phyloP scores from a whole-genome alignment of 2,113 vertebrate species.

The Cheilinus undulatus region DNA sequence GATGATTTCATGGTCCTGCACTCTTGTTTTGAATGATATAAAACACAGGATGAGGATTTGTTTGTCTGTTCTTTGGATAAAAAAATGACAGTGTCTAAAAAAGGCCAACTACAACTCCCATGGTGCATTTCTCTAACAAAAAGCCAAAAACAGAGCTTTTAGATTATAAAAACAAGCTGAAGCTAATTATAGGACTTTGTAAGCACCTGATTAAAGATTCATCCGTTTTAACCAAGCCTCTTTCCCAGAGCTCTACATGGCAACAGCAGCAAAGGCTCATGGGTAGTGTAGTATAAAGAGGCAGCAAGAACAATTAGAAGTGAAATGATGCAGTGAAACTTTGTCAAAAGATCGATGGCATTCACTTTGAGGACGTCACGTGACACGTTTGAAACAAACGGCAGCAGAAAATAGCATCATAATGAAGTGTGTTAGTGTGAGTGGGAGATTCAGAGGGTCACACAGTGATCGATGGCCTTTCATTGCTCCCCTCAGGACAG shows the following conservation, averaged over 20 bases:
- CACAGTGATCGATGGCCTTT: slow-evolving; percentile 20
- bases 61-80: neutral
- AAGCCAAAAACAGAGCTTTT: neutral
- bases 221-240: neutral
- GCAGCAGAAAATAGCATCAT: too few relatives aligned
- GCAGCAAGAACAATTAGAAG: too few relatives aligned
- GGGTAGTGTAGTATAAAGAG: slow-evolving; percentile 4
- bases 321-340: too few relatives aligned
- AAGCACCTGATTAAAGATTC: neutral
- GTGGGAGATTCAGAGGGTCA: slow-evolving; percentile 9
- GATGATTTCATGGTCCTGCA: too few relatives aligned
- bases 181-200: neutral
- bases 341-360: neutral
- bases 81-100: too few relatives aligned
- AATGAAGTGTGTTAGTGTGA: neutral
- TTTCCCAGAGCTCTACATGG: neutral
- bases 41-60: neutral
- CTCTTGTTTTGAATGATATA: too few relatives aligned
- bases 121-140: neutral
- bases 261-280: neutral
- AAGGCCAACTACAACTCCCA: neutral
- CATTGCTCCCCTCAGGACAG: slow-evolving; percentile 14
- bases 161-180: neutral
- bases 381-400: neutral
- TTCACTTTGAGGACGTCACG: neutral